phyloP scores from a whole-genome alignment of 37 sponge, comb jelly and placozoan species.

The Mnemiopsis leidyi region DNA sequence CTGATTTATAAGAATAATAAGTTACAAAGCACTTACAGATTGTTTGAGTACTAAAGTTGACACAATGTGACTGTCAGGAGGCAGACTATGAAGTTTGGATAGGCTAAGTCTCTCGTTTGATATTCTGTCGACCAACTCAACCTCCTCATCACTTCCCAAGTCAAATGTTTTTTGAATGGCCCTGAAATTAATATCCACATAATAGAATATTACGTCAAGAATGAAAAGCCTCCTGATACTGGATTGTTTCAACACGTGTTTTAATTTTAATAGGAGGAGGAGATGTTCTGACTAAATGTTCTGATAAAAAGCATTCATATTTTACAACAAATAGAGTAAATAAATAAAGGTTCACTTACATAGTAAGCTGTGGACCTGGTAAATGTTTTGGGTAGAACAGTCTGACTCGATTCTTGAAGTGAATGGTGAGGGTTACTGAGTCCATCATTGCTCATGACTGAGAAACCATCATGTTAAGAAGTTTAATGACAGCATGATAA shows the following conservation, averaged over 20 bases:
- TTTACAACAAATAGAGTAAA: too few species aligned
- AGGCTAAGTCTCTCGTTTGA: constrained; percentile 4
- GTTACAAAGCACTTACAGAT: not conserved
- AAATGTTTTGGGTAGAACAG: constrained; percentile 46
- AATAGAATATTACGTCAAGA: too few species aligned
- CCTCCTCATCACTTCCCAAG: constrained; percentile 43
- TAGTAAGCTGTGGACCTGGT: constrained; percentile 51
- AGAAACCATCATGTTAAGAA: too few species aligned
- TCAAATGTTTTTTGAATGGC: constrained; percentile 62
- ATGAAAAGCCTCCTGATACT: too few species aligned
- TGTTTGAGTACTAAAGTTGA: constrained; percentile 21
- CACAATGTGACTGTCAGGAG: constrained; percentile 47
- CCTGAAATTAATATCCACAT: not conserved
- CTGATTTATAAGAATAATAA: too few species aligned
- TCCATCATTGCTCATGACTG: constrained; percentile 56
- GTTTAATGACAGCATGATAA: not conserved
- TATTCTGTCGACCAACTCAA: constrained; percentile 21
- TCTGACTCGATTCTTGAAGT: constrained; percentile 62
- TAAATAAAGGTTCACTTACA: constrained; percentile 34
- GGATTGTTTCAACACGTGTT: too few species aligned
- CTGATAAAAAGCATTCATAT: too few species aligned
- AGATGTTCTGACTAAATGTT: too few species aligned
- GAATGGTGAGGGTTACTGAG: constrained; percentile 41
- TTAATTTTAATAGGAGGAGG: too few species aligned
- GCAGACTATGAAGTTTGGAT: not conserved